Evolutionary conservation across 2,797 vertebrate genomes (phyloP).

Genomic region (Cynodonichthys magdalenae): DNA sequence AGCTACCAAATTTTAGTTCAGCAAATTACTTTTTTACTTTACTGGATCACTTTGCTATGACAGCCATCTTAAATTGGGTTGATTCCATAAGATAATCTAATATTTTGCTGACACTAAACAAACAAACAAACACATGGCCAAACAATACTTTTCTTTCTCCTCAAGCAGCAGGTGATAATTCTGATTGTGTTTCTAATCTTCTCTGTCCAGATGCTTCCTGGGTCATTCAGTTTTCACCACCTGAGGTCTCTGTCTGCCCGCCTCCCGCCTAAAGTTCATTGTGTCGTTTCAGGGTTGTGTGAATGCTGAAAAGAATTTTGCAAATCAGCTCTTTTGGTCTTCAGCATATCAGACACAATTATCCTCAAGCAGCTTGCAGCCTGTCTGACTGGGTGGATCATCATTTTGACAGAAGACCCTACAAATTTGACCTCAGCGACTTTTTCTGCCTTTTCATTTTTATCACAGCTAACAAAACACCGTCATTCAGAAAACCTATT

Average conservation of each 20-base stretch:
- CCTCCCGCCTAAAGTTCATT: slow-evolving; percentile 45
- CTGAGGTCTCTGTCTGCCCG: slow-evolving; percentile 40
- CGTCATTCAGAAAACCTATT: slow-evolving; percentile 29
- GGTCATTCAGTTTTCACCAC: slow-evolving; percentile 15
- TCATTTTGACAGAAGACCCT: slow-evolving; percentile 54
- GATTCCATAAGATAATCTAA: no score
- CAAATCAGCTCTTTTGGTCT: slow-evolving; percentile 72
- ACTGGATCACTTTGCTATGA: no score
- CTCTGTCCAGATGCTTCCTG: slow-evolving; percentile 7
- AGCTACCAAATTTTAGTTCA: no score
- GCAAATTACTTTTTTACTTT: no score
- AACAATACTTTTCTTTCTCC: no score
- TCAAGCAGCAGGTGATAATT: no score
- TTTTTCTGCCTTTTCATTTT: slow-evolving; percentile 40
- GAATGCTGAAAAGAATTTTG: slow-evolving; percentile 57
- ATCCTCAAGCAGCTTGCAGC: slow-evolving; percentile 63
- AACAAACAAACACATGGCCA: no score
- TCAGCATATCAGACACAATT: slow-evolving; percentile 68
- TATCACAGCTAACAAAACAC: slow-evolving; percentile 29
- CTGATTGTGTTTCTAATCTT: no score
- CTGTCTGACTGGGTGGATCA: slow-evolving; percentile 57
- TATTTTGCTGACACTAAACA: no score
- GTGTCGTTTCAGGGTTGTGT: slow-evolving; percentile 69
- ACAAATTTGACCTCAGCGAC: slow-evolving; percentile 55
- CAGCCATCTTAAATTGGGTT: no score